Evolutionary conservation across 2,113 vertebrate genomes (phyloP).

Genomic region (Uria lomvia): DNA sequence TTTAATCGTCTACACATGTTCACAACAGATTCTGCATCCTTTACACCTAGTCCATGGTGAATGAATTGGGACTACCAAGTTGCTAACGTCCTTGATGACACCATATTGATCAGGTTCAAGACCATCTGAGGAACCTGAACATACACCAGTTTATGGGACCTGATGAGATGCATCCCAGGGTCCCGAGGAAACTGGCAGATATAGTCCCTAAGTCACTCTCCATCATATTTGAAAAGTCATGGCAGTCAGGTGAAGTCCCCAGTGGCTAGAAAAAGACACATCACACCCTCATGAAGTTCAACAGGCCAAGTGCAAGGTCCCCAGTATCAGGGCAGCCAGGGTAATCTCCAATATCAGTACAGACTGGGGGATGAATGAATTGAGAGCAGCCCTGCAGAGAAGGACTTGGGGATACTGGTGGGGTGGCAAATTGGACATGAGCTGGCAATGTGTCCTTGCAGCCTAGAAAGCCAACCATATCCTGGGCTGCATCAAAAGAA

Average conservation of each 20-base stretch:
- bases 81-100: background rate
- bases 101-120: background rate
- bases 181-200: background rate
- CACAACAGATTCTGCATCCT: background rate
- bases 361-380: background rate
- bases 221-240: background rate
- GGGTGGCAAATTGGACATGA: background rate
- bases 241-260: background rate
- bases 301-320: background rate
- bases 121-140: background rate
- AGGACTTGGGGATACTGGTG: background rate
- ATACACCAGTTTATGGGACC: background rate
- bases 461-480: background rate
- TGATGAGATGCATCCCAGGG: background rate
- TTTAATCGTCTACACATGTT: background rate
- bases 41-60: background rate
- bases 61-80: background rate
- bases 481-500: background rate
- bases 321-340: no score
- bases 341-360: background rate
- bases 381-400: background rate
- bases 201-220: background rate
- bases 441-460: rapidly evolving
- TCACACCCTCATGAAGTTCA: background rate
- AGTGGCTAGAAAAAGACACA: background rate